A percentile compares a stretch with the other conserved stretches of the same genome.
Conservation (phyloP, 2,113 vertebrate species). For the Sitta europaea region DNA sequence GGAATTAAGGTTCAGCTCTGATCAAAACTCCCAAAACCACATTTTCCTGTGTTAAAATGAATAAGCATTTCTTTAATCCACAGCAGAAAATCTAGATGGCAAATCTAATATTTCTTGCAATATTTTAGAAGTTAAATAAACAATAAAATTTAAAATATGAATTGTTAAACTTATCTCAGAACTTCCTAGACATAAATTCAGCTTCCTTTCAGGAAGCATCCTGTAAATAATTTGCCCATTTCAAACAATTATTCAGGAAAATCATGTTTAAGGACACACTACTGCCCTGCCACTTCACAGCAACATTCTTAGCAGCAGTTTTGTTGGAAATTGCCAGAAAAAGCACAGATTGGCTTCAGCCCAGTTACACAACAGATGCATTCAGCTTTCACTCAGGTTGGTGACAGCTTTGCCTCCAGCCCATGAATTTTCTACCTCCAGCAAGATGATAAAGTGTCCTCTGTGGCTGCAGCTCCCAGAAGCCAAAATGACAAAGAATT, state of each 20-base stretch:
- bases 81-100: not conserved
- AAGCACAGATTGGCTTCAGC: not conserved
- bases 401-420: not conserved
- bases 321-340: not conserved
- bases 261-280: not conserved
- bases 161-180: not conserved
- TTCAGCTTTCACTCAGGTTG: not conserved
- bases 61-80: not conserved
- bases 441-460: not conserved
- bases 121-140: slow-evolving; percentile 20
- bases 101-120: not conserved
- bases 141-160: not conserved
- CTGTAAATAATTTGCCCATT: not conserved
- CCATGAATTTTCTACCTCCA: not conserved
- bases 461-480: not conserved
- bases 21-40: not conserved
- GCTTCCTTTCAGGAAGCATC: slow-evolving; percentile 33
- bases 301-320: not conserved
- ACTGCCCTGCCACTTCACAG: not conserved
- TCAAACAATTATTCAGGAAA: slow-evolving; percentile 50
- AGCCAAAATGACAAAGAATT: not conserved
- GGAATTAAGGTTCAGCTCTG: not conserved
- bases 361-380: not conserved
- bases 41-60: not conserved
- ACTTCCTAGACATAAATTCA: slow-evolving; percentile 39